Evolutionary conservation across 2,113 vertebrate species (phyloP), one percentile per base, ranked within the genome.

Genomic region (Rynchops niger): DNA sequence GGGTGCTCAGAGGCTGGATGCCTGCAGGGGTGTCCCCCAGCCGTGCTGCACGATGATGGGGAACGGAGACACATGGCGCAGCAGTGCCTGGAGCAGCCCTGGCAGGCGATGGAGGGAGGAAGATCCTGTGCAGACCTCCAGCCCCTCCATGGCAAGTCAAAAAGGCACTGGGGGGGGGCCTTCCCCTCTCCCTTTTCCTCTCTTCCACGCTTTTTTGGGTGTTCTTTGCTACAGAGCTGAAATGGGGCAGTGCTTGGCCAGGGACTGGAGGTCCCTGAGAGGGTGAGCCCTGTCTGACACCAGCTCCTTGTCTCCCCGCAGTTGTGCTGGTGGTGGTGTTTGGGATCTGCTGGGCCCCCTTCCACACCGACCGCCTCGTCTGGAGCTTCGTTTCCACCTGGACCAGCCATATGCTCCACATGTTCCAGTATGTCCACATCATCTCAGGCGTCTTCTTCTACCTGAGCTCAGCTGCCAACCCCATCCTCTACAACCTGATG

Each of bases 401-500:
- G 99, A 99, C 98, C 2, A 98, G 96, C 20, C 89, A 43, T n/a
- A 97, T 98, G 96, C 86, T 85, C 19, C 86, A 98, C 95, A 98
- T 99, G 94, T 99, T 99, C 95, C 96, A 98, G 95, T 99, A 98
- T 0, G 88, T 99, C 66, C 99, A 99, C 90, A 85, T 99, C 65
- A 65, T 99, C 91, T 99, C 99, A 0, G 99, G 99, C 0, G 92
- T 99, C 78, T 99, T 99, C 97, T 99, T 99, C 98, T 99, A 99
- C 95, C 97, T 99, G 17, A 99, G 99, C 98, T 99, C 99, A 0
- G 99, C 99, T 0, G 97, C 98, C 84, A 99, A 99, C 96, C 99
- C 99, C 1, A 98, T 99, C 90, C 98, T 99, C 30, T 99, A 99
- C 98, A 99, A 99, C 97, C 98, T 99, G 90, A 99, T 99, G 99